Evolutionary conservation across 2,113 vertebrate species (phyloP).

Genomic region (Suncus etruscus): DNA sequence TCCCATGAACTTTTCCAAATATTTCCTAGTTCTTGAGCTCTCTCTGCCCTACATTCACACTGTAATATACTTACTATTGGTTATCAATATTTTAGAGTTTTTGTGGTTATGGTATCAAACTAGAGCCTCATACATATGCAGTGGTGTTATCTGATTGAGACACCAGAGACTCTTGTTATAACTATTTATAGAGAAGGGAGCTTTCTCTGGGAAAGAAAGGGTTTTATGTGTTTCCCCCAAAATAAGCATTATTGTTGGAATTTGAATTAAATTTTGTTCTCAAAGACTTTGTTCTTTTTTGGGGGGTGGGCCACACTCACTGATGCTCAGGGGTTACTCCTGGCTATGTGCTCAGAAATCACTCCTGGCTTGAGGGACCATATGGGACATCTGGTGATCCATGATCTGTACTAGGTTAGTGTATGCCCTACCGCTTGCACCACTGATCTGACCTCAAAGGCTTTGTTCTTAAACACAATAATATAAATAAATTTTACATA

Average conservation of each 20-base stretch:
- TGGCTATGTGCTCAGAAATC: too few species aligned
- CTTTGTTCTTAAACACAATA: not conserved
- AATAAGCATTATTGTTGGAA: not conserved
- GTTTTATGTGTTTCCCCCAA: not conserved
- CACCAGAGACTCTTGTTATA: too few species aligned
- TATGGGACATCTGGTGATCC: too few species aligned
- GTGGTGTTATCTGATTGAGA: too few species aligned
- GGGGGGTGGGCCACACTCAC: too few species aligned
- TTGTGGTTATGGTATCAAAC: not conserved
- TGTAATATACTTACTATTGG: not conserved
- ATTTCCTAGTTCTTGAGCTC: not conserved
- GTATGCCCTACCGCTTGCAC: too few species aligned
- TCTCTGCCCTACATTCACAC: not conserved
- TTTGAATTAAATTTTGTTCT: not conserved
- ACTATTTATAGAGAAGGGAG: not conserved
- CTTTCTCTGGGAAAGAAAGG: not conserved
- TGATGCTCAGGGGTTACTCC: too few species aligned
- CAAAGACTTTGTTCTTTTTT: conserved; percentile 1
- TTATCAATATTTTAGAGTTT: not conserved
- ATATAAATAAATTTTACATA: conserved; percentile 7
- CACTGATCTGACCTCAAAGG: too few species aligned
- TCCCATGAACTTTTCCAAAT: not conserved
- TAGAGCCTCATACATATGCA: not conserved
- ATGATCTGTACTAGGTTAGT: too few species aligned
- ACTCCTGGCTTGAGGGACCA: too few species aligned